Conservation (phyloP, 2,113 vertebrate species). For the Callopanchax toddi region DNA sequence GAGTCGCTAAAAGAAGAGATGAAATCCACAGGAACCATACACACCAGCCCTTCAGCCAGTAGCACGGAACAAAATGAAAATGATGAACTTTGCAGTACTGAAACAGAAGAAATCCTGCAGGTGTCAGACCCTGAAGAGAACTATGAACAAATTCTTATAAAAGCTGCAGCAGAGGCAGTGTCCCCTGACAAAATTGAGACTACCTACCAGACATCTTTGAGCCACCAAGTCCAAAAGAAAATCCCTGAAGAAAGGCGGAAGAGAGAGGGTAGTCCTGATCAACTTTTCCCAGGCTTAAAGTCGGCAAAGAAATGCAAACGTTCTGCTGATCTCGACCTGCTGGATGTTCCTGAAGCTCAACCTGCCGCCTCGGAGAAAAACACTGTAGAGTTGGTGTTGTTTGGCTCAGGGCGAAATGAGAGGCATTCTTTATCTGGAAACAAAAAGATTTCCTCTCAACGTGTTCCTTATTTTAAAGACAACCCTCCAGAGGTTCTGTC, state of each 20-base stretch:
- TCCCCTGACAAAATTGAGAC: background rate
- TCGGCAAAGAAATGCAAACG: constrained; percentile 6
- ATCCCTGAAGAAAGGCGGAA: background rate
- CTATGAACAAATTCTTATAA: background rate
- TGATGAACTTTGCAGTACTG: background rate
- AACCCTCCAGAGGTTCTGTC: constrained; percentile 55
- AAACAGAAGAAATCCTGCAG: constrained; percentile 3
- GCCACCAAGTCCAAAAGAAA: background rate
- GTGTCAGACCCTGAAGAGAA: background rate
- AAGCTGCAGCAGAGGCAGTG: background rate
- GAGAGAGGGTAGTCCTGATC: background rate
- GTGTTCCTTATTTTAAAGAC: background rate
- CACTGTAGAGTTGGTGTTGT: constrained; percentile 58
- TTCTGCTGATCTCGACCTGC: background rate
- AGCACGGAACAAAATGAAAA: constrained; percentile 3
- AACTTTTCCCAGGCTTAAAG: background rate
- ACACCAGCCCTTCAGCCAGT: background rate
- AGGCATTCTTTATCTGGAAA: background rate
- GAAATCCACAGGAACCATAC: background rate
- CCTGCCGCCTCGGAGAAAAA: background rate
- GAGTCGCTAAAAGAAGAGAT: background rate
- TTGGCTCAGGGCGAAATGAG: constrained; percentile 48
- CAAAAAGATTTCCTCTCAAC: background rate
- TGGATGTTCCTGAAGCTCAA: background rate
- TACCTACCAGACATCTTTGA: background rate